Evolutionary conservation across 2,797 vertebrate species (phyloP).

Genomic region (Myotis planiceps): DNA sequence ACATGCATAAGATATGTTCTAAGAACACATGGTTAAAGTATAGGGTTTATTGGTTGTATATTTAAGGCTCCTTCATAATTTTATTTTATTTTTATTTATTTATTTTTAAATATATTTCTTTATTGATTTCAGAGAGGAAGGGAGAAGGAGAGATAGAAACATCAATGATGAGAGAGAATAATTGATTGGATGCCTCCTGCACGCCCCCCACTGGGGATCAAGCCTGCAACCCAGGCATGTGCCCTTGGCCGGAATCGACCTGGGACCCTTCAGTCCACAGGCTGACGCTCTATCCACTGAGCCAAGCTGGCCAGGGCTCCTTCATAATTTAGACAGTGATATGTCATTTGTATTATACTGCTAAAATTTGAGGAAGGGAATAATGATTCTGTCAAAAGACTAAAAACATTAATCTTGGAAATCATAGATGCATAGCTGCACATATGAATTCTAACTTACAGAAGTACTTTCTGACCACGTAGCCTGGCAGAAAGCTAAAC

Average conservation of each 20-base stretch:
- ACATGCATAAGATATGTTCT: neutral
- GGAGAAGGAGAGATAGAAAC: no score
- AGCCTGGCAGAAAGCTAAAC: neutral
- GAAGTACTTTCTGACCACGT: neutral
- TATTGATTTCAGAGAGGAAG: no score
- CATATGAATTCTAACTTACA: neutral
- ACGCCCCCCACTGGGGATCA: no score
- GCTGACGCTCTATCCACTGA: no score
- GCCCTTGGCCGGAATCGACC: no score
- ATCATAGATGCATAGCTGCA: neutral
- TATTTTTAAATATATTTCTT: no score
- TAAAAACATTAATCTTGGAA: neutral
- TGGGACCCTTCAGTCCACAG: no score
- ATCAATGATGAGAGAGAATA: no score
- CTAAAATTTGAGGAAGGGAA: neutral
- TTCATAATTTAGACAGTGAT: slow-evolving; percentile 42
- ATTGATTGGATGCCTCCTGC: no score
- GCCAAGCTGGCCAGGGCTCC: neutral
- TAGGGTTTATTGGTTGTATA: neutral
- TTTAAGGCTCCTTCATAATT: slow-evolving; percentile 35
- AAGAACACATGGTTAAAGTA: neutral
- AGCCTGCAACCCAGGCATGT: no score
- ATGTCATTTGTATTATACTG: neutral
- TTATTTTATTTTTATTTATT: neutral
- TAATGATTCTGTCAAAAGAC: slow-evolving; percentile 17